These are phyloP conservation scores for Steatocranus sp. DNA, from an alignment of 2,797 vertebrate genomes.

Conservation along the genomic window DNA sequence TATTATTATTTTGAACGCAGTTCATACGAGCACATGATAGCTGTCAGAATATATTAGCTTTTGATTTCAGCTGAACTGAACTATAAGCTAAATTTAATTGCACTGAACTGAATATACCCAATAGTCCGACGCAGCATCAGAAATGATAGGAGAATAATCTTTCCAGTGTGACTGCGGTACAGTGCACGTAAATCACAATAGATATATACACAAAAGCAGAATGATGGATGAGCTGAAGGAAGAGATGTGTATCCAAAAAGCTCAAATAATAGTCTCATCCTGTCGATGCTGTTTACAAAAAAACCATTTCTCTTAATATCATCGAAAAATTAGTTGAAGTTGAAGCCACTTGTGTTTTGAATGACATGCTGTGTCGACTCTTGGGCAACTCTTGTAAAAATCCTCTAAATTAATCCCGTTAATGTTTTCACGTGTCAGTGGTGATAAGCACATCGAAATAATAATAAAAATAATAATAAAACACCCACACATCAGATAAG, in stretches of 20 bases:
- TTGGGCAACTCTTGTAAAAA: background rate
- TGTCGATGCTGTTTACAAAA: background rate
- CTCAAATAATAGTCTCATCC: background rate
- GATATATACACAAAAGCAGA: background rate
- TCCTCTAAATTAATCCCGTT: slow-evolving; percentile 5
- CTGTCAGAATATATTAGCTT: background rate
- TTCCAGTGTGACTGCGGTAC: background rate
- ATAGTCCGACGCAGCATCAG: background rate
- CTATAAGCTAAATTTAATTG: slow-evolving; percentile 4
- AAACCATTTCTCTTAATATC: background rate
- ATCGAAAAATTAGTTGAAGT: background rate
- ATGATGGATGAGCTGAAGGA: background rate
- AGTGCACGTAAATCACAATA: background rate
- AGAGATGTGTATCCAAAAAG: background rate
- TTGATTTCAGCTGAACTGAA: background rate
- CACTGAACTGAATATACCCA: background rate
- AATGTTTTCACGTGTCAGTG: slow-evolving; percentile 24
- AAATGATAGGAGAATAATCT: background rate
- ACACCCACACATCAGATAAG: slow-evolving; percentile 47
- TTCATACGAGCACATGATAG: background rate
- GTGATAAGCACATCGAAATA: slow-evolving; percentile 18
- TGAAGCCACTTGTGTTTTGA: background rate
- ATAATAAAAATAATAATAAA: background rate
- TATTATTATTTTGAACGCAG: background rate
- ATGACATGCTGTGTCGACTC: background rate